Evolutionary conservation across 1,140 invertebrate species (phyloP).

Genomic region (Camponotus vicinus): DNA sequence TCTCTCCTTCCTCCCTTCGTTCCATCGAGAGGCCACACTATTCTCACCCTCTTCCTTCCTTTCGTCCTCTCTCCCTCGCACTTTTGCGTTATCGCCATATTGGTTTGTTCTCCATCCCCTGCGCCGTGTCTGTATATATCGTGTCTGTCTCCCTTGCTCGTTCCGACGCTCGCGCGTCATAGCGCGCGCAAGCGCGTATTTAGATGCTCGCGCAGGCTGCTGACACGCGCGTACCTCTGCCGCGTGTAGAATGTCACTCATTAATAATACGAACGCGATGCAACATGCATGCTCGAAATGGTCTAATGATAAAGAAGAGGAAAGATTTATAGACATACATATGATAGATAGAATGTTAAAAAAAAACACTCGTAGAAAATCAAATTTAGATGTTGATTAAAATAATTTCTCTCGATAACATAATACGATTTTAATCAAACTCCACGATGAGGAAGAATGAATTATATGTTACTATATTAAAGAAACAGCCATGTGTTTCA

Average conservation of each 20-base stretch:
- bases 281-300: constrained; percentile 42
- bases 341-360: too few relatives aligned
- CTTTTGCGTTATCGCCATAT: constrained; percentile 52
- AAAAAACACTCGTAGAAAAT: background rate
- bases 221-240: constrained; percentile 51
- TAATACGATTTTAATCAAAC: background rate
- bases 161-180: constrained; percentile 59
- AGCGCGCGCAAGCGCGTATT: constrained; percentile 63
- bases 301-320: background rate
- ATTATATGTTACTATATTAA: background rate
- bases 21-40: background rate
- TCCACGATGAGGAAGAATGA: background rate
- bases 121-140: constrained; percentile 14
- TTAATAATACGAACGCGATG: constrained; percentile 46
- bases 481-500: background rate
- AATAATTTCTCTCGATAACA: background rate
- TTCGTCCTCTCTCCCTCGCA: constrained; percentile 12
- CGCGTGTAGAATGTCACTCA: constrained; percentile 54
- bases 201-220: constrained; percentile 44
- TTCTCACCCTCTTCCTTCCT: too few relatives aligned
- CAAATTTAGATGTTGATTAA: background rate
- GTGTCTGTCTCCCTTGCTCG: constrained; percentile 34
- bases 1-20: background rate
- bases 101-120: constrained; percentile 39
- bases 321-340: background rate